Evolutionary conservation across 2,888 invertebrate genomes (phyloP), one percentile per base, ranked within the genome.

Genomic region (Epicampocera succincta): DNA sequence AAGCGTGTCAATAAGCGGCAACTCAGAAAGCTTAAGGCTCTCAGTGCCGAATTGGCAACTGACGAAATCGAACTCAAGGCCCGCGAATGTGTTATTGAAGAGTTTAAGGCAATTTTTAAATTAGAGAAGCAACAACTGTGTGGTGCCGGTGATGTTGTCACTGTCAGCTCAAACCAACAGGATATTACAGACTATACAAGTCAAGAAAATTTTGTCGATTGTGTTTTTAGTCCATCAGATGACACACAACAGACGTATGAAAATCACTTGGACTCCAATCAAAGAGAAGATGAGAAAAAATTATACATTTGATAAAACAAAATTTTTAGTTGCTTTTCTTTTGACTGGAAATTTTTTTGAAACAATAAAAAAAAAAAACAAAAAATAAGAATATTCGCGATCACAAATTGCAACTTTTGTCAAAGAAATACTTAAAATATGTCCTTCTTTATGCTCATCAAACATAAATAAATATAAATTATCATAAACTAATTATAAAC

Each of bases 31-130:
- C 54, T 91, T 1, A 88, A 88, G 48, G 89, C 88, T 4, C 78
- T 90, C 19, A 84, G 86, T 13, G 91, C 91, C 0, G 91, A 91
- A 83, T 78, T 90, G 48, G 87, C 86, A 48, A 87, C 89, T 40
- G 90, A 88, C 65, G 88, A 90, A 61, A 88, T 90, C 8, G 91
- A 91, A 68, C 58, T 89, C 6, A 86, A 89, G 56, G 84, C 88
- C 0, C 88, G 88, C 1, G 89, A 91, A 19, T 85, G 87, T 33
- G 86, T 87, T 25, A 88, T 91, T 19, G 85, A 87, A 0, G 86
- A 88, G 15, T 87, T 88, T 40, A 87, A 89, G 79, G 79, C 83
- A 9, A 84, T 83, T 0, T 63, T 88, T 0, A 86, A 84, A 17
- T 21, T 85, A n/a, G 84, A 84, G 0, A 85, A 83, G 3, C 81